These are phyloP conservation scores for Maccullochella peelii DNA, from an alignment of 2,113 vertebrate genomes.

Conservation along the genomic window DNA sequence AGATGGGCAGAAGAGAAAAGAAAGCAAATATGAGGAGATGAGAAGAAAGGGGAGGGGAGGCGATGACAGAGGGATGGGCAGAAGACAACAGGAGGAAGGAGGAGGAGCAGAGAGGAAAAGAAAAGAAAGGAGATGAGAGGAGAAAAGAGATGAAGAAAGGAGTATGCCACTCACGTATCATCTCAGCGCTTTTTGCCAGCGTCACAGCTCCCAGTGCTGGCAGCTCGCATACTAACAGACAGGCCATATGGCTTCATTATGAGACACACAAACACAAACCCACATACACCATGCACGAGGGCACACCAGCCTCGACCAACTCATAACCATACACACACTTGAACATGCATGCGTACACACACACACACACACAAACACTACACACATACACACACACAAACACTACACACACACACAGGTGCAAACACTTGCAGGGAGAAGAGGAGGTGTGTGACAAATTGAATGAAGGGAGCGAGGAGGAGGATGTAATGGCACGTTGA, in stretches of 20 bases:
- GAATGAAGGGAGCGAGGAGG: conserved; percentile 68
- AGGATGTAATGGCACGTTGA: conserved; percentile 69
- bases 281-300: conserved; percentile 25
- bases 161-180: conserved; percentile 77
- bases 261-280: conserved; percentile 52
- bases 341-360: background rate
- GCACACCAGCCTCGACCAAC: conserved; percentile 26
- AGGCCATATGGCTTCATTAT: conserved; percentile 83
- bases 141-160: conserved; percentile 55
- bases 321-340: conserved; percentile 14
- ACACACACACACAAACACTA: background rate
- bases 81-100: conserved; percentile 42
- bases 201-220: conserved; percentile 72
- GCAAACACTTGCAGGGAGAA: conserved; percentile 58
- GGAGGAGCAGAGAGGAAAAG: conserved; percentile 39
- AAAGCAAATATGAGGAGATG: conserved; percentile 24
- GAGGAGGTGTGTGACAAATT: conserved; percentile 73
- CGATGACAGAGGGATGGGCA: conserved; percentile 38
- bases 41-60: background rate
- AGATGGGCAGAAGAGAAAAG: background rate
- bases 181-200: conserved; percentile 63
- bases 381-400: background rate
- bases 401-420: conserved; percentile 54
- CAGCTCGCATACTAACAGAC: conserved; percentile 77
- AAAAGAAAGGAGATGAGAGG: conserved; percentile 19